Percentiles rank a stretch among this genome's conserved stretches.
phyloP scores from a whole-genome alignment of 2,113 vertebrate species.

The Puma concolor region DNA sequence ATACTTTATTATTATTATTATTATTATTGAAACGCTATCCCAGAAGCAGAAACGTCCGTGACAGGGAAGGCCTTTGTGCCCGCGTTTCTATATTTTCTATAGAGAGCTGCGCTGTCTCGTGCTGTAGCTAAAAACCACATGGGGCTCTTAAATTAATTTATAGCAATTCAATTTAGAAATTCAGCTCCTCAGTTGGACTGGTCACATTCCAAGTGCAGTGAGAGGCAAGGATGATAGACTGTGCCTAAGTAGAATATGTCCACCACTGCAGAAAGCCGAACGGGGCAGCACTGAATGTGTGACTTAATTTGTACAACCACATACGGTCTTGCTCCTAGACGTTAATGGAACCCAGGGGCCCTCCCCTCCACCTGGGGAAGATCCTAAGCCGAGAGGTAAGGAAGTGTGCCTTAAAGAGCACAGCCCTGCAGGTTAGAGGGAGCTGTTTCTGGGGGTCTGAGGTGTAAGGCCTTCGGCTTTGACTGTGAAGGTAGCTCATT shows the following conservation, averaged over 20 bases:
- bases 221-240: neutral
- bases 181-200: neutral
- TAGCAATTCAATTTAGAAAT: neutral
- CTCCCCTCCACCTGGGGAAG: neutral
- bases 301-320: too few relatives aligned
- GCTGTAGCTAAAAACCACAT: neutral
- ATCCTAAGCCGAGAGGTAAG: neutral
- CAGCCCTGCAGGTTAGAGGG: neutral
- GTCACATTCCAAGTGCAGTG: neutral
- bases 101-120: neutral
- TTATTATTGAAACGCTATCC: neutral
- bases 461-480: neutral
- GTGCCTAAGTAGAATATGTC: neutral
- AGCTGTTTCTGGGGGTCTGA: neutral
- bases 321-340: neutral
- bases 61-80: neutral
- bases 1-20: neutral
- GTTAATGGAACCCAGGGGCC: neutral
- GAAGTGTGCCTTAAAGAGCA: too few relatives aligned
- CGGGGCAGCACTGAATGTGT: neutral
- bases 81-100: neutral
- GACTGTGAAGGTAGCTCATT: neutral
- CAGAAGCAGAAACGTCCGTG: neutral
- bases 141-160: neutral
- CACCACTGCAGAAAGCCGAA: neutral